These are phyloP conservation scores for Rallus crepitans DNA, from an alignment of 2,797 vertebrate genomes.

Conservation along the genomic window DNA sequence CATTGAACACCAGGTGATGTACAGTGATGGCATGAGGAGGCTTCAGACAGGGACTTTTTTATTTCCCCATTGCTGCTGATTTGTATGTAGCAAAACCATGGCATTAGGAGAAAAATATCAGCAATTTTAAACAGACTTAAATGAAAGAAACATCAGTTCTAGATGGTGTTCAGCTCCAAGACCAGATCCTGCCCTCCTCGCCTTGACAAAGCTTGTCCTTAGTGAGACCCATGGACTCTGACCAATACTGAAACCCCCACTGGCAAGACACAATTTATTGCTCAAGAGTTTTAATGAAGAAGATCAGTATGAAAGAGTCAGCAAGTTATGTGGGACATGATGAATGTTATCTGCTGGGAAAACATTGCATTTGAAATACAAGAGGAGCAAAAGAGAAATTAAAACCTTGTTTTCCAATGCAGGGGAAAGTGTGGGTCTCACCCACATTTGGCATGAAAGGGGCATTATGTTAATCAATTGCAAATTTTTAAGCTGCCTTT, in stretches of 20 bases:
- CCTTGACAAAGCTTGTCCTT: background rate
- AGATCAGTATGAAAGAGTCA: background rate
- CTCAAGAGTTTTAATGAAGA: background rate
- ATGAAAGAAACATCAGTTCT: background rate
- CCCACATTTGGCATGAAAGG: background rate
- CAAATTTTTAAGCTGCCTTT: background rate
- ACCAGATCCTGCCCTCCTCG: background rate
- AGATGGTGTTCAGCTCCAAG: background rate
- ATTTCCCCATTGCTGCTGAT: background rate
- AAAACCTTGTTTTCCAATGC: background rate
- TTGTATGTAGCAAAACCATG: background rate
- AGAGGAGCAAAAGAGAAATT: background rate
- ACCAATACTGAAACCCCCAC: background rate
- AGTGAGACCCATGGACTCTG: background rate
- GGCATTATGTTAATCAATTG: background rate
- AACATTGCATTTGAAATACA: background rate
- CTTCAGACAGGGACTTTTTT: background rate
- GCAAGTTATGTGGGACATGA: background rate
- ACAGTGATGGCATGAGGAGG: fast-evolving
- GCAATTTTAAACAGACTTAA: background rate
- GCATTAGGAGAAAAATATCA: background rate
- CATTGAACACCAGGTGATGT: background rate
- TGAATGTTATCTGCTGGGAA: background rate
- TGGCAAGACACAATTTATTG: background rate
- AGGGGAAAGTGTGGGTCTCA: background rate